phyloP scores from a whole-genome alignment of 2,888 invertebrate species.

The Drosophila atripex region DNA sequence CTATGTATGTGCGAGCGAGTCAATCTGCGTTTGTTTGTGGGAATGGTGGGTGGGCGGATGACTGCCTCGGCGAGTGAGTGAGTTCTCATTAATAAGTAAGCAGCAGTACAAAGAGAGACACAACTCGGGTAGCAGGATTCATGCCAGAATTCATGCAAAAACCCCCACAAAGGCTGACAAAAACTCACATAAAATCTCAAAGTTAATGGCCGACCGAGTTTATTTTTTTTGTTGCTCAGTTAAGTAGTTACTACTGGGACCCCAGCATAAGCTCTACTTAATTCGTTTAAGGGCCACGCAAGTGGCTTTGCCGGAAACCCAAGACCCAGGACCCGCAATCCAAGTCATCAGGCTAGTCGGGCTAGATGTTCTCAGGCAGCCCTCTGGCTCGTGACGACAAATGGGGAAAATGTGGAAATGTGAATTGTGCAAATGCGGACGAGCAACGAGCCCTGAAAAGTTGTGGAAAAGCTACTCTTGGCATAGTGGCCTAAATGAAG shows the following conservation, averaged over 20 bases:
- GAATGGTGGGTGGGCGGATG: neutral
- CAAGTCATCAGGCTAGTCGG: conserved; percentile 7
- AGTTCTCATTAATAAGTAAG: conserved; percentile 67
- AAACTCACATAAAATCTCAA: conserved; percentile 60
- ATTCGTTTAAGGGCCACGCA: conserved; percentile 60
- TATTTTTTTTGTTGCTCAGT: conserved; percentile 37
- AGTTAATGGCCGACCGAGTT: conserved; percentile 55
- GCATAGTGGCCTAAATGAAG: conserved; percentile 14
- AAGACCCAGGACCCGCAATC: conserved; percentile 6
- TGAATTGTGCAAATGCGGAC: conserved; percentile 1
- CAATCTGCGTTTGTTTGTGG: conserved; percentile 13
- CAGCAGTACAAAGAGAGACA: conserved; percentile 36
- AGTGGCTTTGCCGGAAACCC: conserved; percentile 33
- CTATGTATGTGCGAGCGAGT: conserved; percentile 1
- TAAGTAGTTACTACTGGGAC: conserved; percentile 50
- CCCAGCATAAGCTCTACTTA: conserved; percentile 60
- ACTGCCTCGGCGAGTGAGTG: conserved; percentile 17
- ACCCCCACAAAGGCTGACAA: conserved; percentile 25
- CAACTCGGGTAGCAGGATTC: conserved; percentile 22
- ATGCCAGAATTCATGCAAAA: conserved; percentile 6
- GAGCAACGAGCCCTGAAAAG: conserved; percentile 18
- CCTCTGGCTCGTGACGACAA: conserved; percentile 15
- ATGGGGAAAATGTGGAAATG: conserved; percentile 12
- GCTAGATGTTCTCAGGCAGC: conserved; percentile 4
- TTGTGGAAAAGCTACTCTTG: conserved; percentile 3